Base-by-base conservation (phyloP, 1,140 invertebrate genomes). In the Probaryconus sp. region DNA sequence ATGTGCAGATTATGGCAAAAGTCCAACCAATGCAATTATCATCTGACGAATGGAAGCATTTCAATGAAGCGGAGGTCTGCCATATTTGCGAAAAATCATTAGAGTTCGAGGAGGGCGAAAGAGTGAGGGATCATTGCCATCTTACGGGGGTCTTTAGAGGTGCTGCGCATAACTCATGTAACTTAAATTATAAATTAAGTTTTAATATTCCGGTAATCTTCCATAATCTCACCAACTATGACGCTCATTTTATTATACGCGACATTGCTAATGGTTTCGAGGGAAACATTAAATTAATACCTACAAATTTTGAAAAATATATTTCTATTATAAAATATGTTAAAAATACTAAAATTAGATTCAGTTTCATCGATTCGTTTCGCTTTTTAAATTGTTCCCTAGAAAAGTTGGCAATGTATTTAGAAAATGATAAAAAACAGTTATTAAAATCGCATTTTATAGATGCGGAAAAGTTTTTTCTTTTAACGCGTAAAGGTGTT, bases 151-250 rank as follows among this genome's bases (percentile, higher is more conserved):
- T n/a, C n/a, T n/a, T n/a, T n/a, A n/a, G 83, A 61, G 80, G 80
- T 11, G 13, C 64, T n/a, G n/a, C n/a, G n/a, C n/a, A n/a, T n/a
- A n/a, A n/a, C n/a, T n/a, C n/a, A n/a, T n/a, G 82, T 70, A 86
- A 87, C 64, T 31, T 86, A 20, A 61, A 83, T 35, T 83, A 61
- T 76, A 48, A 78, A 71, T 33, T 72, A 24, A 45, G 5, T 11
- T 72, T 42, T 53, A 63, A 37, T 17, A 74, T 81, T 58, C 80
- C 75, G 31, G 55, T 73, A 5, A 28, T 79, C 6, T 85, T 84
- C 31, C 80, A 81, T 75, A 82, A 83, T 71, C 69, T 82, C 43
- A 77, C 79, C 5, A 37, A 51, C 14, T 81, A 83, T 51, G 81
- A 85, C 31, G 26, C 40, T 10, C 55, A 63, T 43, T 63, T 77